These are phyloP conservation scores for Cryptus armator DNA, from an alignment of 2,888 invertebrate species.

Conservation along the genomic window DNA sequence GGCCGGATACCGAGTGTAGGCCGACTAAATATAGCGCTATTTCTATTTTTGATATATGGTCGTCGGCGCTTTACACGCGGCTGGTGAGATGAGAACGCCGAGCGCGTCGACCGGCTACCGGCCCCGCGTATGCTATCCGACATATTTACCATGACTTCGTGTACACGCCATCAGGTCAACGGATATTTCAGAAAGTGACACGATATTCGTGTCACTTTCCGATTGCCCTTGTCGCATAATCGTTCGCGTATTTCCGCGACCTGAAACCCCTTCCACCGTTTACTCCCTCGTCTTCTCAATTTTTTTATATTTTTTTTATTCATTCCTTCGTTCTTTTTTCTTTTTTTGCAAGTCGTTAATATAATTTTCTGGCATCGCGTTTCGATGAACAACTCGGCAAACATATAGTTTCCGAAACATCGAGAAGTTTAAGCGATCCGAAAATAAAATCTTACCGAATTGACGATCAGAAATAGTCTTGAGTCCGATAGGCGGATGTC, in stretches of 20 bases:
- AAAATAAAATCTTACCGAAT: constrained; percentile 82
- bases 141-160: constrained; percentile 75
- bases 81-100: constrained; percentile 40
- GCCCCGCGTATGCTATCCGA: constrained; percentile 63
- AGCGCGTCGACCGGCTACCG: constrained; percentile 57
- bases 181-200: constrained; percentile 79
- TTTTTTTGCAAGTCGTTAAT: constrained; percentile 2
- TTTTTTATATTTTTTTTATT: constrained; percentile 19
- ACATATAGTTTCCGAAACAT: constrained; percentile 78
- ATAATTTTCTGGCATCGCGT: constrained; percentile 42
- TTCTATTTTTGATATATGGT: constrained; percentile 80
- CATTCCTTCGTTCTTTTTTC: background rate
- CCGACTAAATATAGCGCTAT: constrained; percentile 82
- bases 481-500: constrained; percentile 64
- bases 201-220: constrained; percentile 73
- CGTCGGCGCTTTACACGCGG: constrained; percentile 73
- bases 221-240: constrained; percentile 68
- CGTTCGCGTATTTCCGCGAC: constrained; percentile 15
- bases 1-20: constrained; percentile 83
- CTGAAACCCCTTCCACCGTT: constrained; percentile 27
- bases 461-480: constrained; percentile 81
- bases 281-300: constrained; percentile 15
- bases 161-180: constrained; percentile 58
- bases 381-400: constrained; percentile 49
- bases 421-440: constrained; percentile 75